Conservation (phyloP, 2,113 vertebrate species). For the Cavia porcellus region DNA sequence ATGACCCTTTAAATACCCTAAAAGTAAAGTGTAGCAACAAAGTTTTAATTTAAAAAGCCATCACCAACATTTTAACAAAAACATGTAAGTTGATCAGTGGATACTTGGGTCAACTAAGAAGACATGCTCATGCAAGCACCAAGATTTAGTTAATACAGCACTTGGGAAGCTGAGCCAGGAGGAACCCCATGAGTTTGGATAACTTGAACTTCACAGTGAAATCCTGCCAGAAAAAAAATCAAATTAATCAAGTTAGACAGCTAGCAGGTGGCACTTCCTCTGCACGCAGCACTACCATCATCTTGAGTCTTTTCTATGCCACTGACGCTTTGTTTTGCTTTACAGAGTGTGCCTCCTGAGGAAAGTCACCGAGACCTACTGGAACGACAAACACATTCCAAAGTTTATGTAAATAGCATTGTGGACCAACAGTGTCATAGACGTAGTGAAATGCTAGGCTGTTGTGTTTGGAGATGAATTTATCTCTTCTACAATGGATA, state of each 20-base stretch:
- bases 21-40: neutral
- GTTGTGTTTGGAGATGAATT: neutral
- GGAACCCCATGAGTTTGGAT: neutral
- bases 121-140: neutral
- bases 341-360: neutral
- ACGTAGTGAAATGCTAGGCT: too few relatives aligned
- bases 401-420: neutral
- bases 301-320: neutral
- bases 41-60: neutral
- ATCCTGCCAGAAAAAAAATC: neutral
- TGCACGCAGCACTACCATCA: too few relatives aligned
- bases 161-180: neutral
- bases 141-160: neutral
- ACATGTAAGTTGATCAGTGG: neutral
- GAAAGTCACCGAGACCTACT: neutral
- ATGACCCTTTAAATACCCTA: neutral
- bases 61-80: neutral
- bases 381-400: neutral
- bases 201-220: neutral
- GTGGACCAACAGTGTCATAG: neutral
- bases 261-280: neutral
- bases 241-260: neutral
- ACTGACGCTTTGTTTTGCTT: neutral
- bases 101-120: neutral
- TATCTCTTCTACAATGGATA: rapidly evolving